Conservation (phyloP, 2,888 invertebrate species). For the Antitype chi region DNA sequence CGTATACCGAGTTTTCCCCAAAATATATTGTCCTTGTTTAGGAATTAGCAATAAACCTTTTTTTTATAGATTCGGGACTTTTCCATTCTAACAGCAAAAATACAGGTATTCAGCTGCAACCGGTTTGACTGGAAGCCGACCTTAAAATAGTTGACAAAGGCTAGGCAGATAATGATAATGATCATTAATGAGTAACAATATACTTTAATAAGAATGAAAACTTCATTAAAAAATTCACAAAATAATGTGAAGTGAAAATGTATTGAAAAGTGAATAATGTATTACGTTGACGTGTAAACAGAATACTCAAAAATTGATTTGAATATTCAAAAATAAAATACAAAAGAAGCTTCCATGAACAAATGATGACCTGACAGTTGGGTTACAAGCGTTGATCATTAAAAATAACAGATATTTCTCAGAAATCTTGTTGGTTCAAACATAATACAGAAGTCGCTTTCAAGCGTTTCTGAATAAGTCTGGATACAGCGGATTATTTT, state of each 20-base stretch:
- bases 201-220: neutral
- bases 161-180: neutral
- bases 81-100: no score
- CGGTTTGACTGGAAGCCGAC: no score
- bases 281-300: no score
- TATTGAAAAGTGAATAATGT: no score
- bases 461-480: neutral
- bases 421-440: neutral
- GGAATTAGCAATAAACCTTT: no score
- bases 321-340: neutral
- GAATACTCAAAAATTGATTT: neutral
- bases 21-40: no score
- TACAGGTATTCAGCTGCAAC: no score
- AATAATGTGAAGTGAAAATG: neutral
- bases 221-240: neutral
- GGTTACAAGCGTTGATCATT: neutral
- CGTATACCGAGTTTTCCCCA: no score
- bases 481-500: neutral
- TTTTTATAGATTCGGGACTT: no score
- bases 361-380: neutral
- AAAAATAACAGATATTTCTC: neutral
- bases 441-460: neutral
- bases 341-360: neutral
- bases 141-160: no score
- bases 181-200: neutral